phyloP scores from a whole-genome alignment of 2,113 vertebrate species.

The Cebus imitator region DNA sequence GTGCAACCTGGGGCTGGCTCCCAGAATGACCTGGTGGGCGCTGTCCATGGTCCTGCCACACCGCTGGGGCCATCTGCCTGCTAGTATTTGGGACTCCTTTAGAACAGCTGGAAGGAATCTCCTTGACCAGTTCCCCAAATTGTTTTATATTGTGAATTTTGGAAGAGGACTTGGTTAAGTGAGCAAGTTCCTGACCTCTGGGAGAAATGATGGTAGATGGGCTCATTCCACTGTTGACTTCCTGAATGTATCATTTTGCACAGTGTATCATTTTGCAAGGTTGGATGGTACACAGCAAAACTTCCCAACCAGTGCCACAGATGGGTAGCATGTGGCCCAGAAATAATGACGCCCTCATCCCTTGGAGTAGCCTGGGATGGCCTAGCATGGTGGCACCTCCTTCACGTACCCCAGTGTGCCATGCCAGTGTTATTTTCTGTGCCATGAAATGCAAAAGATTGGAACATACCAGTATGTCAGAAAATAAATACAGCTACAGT shows the following conservation, averaged over 20 bases:
- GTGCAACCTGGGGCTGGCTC: rapidly evolving
- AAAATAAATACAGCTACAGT: not conserved
- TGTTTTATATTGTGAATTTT: not conserved
- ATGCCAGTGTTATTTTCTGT: not conserved
- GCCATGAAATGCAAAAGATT: not conserved
- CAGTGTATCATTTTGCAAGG: not conserved
- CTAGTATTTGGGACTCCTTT: not conserved
- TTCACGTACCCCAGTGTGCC: not conserved
- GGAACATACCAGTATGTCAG: not conserved
- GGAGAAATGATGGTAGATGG: not conserved
- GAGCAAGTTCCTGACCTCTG: not conserved
- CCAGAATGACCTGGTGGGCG: not conserved
- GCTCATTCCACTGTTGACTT: not conserved
- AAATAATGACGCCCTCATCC: not conserved
- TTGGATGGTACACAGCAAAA: not conserved
- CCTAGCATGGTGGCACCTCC: not conserved
- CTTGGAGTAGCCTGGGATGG: not conserved
- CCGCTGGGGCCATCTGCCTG: not conserved
- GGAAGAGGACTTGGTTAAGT: not conserved
- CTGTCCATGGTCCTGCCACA: slow-evolving; percentile 72
- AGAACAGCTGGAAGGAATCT: not conserved
- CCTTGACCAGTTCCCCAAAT: not conserved
- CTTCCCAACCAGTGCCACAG: not conserved
- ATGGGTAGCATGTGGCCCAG: not conserved
- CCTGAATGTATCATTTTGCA: not conserved